phyloP scores from a whole-genome alignment of 2,113 vertebrate genomes.

The Otis tarda region DNA sequence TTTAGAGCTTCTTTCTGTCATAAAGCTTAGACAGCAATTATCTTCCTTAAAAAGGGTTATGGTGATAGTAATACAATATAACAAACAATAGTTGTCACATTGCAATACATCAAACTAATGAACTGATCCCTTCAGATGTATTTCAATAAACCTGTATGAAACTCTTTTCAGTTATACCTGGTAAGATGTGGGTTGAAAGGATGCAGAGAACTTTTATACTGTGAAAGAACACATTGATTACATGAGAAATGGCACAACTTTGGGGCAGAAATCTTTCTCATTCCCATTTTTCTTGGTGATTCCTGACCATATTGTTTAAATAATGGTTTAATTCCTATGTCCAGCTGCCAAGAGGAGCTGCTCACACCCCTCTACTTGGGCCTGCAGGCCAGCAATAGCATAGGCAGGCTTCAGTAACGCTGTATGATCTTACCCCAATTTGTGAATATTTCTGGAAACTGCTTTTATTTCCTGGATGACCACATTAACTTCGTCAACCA shows the following conservation, averaged over 20 bases:
- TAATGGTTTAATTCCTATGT: not conserved
- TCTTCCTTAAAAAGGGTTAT: not conserved
- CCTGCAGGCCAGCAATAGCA: not conserved
- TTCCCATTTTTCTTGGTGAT: not conserved
- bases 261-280: not conserved
- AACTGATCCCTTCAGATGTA: not conserved
- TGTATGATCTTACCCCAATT: not conserved
- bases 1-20: not conserved
- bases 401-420: not conserved
- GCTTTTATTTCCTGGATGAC: not conserved
- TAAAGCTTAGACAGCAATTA: not conserved
- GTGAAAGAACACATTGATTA: not conserved
- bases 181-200: not conserved
- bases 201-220: not conserved
- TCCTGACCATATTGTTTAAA: not conserved
- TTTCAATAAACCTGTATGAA: not conserved
- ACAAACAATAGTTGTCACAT: not conserved
- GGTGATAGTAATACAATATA: not conserved
- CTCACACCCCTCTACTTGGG: not conserved
- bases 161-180: not conserved
- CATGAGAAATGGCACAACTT: not conserved
- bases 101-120: not conserved
- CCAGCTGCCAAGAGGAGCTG: not conserved
- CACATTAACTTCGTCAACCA: not conserved
- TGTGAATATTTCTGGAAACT: not conserved